A percentile compares a stretch with the other conserved stretches of the same genome.
Conservation (phyloP, 2,113 vertebrate species). For the Thunnus thynnus region DNA sequence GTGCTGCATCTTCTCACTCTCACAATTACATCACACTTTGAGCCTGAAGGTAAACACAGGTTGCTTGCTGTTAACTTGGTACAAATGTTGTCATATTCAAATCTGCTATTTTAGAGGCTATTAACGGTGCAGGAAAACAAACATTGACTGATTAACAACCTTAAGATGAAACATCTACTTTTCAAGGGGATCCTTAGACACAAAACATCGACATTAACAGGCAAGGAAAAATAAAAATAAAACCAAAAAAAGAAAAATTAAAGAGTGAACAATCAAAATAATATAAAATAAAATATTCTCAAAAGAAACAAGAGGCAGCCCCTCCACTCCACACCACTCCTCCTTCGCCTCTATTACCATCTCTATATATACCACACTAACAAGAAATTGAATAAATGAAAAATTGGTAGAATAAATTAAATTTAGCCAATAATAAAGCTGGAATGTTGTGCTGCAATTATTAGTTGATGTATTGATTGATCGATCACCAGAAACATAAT, state of each 20-base stretch:
- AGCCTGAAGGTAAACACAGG: conserved; percentile 65
- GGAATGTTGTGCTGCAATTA: too few species aligned
- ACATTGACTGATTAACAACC: background rate
- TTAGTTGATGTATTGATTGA: too few species aligned
- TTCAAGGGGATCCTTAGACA: too few species aligned
- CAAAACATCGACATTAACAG: too few species aligned
- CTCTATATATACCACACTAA: background rate
- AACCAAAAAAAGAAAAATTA: too few species aligned
- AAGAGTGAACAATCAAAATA: background rate
- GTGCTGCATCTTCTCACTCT: conserved; percentile 46
- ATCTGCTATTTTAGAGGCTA: conserved; percentile 26
- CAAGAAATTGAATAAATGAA: too few species aligned
- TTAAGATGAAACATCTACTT: too few species aligned
- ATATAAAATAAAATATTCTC: background rate
- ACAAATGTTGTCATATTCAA: conserved; percentile 38
- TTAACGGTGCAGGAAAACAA: conserved; percentile 40
- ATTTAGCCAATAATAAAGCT: too few species aligned
- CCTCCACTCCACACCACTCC: background rate
- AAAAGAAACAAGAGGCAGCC: background rate
- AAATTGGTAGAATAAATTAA: too few species aligned
- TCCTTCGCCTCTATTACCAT: background rate
- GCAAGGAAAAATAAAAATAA: too few species aligned
- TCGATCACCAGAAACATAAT: too few species aligned
- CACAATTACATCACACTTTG: conserved; percentile 43
- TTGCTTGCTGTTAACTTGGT: conserved; percentile 45